These are phyloP conservation scores for Trialeurodes vaporariorum DNA, from an alignment of 1,140 invertebrate genomes.

Conservation along the genomic window DNA sequence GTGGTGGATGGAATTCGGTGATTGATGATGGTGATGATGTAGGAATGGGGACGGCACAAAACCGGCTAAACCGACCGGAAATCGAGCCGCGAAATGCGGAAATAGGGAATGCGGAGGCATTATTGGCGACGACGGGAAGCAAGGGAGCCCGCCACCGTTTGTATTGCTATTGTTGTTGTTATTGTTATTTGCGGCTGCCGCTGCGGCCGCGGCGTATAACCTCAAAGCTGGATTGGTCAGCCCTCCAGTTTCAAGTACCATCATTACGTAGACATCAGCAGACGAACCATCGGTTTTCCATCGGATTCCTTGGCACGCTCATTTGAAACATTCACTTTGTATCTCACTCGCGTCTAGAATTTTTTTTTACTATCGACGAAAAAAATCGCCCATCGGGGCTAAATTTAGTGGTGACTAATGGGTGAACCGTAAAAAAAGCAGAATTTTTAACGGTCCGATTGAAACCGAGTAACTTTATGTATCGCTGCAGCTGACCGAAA, in stretches of 20 bases:
- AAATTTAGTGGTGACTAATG: too few species aligned
- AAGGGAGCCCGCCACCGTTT: neutral
- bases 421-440: too few species aligned
- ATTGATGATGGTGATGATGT: slow-evolving; percentile 17
- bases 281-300: neutral
- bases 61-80: slow-evolving; percentile 18
- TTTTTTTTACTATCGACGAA: too few species aligned
- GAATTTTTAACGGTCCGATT: too few species aligned
- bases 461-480: too few species aligned
- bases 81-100: slow-evolving; percentile 20
- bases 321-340: too few species aligned
- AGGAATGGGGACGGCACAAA: slow-evolving; percentile 19
- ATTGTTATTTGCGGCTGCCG: slow-evolving; percentile 18
- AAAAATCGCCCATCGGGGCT: too few species aligned
- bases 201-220: slow-evolving; percentile 23
- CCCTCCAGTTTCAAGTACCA: slow-evolving; percentile 21
- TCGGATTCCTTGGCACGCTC: neutral
- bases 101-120: slow-evolving; percentile 21
- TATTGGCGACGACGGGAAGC: slow-evolving; percentile 10
- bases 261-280: slow-evolving; percentile 13
- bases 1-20: slow-evolving; percentile 6
- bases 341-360: too few species aligned
- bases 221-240: slow-evolving; percentile 19
- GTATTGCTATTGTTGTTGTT: neutral
- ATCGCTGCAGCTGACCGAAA: too few species aligned